Conservation (phyloP, 37 sponge, comb jelly and placozoan species). For the Chondrosia reniformis region DNA sequence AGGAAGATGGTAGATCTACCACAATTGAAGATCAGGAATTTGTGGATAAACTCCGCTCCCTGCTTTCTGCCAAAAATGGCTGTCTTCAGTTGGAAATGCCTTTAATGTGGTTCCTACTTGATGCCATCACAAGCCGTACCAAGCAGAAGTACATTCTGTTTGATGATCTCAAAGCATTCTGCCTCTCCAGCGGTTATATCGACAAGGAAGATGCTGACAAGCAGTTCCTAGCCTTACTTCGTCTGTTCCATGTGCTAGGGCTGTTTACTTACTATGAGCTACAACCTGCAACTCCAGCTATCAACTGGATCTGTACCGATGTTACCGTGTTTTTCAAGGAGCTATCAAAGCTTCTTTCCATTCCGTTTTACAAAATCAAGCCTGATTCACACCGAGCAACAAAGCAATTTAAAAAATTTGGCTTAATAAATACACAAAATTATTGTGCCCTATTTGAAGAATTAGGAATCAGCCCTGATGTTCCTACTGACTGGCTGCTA, state of each 20-base stretch:
- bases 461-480: too few relatives aligned
- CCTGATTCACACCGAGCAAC: too few relatives aligned
- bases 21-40: too few relatives aligned
- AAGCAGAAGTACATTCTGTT: neutral
- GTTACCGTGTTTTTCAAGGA: neutral
- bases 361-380: too few relatives aligned
- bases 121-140: neutral
- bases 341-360: too few relatives aligned
- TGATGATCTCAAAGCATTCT: neutral
- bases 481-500: too few relatives aligned
- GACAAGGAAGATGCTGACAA: too few relatives aligned
- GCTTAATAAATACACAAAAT: too few relatives aligned
- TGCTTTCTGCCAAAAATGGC: neutral
- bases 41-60: neutral
- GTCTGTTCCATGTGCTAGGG: slow-evolving; percentile 7
- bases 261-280: slow-evolving; percentile 6
- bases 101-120: neutral
- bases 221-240: neutral
- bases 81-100: slow-evolving; percentile 4
- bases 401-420: too few relatives aligned
- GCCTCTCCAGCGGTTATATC: too few relatives aligned
- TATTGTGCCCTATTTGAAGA: too few relatives aligned
- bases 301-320: slow-evolving; percentile 14
- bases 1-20: too few relatives aligned
- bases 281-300: neutral